phyloP scores from a whole-genome alignment of 2,888 invertebrate genomes.

The Odontomyia ornata region DNA sequence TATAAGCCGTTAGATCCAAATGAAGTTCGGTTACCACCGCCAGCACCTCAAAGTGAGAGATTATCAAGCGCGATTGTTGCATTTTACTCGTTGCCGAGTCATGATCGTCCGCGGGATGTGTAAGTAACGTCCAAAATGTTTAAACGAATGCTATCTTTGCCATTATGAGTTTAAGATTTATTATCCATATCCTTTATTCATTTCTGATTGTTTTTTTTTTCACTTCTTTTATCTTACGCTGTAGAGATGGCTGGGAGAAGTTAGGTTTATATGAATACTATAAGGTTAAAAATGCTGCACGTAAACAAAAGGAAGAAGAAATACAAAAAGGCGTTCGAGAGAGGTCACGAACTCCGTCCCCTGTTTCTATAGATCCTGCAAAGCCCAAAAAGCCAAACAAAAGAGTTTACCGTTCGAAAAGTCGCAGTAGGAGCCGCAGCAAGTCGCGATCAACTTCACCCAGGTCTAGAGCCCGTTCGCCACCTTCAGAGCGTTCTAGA shows the following conservation, averaged over 20 bases:
- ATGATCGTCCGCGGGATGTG: slow-evolving; percentile 94
- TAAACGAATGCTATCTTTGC: neutral
- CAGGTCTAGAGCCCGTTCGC: slow-evolving; percentile 64
- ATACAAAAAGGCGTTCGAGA: slow-evolving; percentile 75
- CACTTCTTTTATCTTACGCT: no score
- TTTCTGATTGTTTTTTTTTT: no score
- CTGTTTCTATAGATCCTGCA: slow-evolving; percentile 74
- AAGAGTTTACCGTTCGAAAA: slow-evolving; percentile 74
- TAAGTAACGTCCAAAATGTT: slow-evolving; percentile 59
- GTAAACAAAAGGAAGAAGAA: slow-evolving; percentile 87
- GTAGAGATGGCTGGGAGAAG: slow-evolving; percentile 97
- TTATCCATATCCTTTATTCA: no score
- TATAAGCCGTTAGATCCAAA: slow-evolving; percentile 91
- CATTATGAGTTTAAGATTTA: slow-evolving; percentile 15
- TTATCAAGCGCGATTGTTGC: slow-evolving; percentile 93
- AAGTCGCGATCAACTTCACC: slow-evolving; percentile 60
- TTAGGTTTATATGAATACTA: slow-evolving; percentile 97
- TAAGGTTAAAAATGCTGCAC: slow-evolving; percentile 92
- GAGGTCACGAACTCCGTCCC: slow-evolving; percentile 81
- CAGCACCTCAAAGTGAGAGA: slow-evolving; percentile 93
- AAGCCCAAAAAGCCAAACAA: slow-evolving; percentile 66
- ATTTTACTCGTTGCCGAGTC: slow-evolving; percentile 93
- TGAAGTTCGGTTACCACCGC: slow-evolving; percentile 90
- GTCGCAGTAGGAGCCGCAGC: slow-evolving; percentile 67
- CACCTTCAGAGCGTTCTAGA: slow-evolving; percentile 54